These are phyloP conservation scores for Lates calcarifer DNA, from an alignment of 2,113 vertebrate genomes.

Conservation along the genomic window DNA sequence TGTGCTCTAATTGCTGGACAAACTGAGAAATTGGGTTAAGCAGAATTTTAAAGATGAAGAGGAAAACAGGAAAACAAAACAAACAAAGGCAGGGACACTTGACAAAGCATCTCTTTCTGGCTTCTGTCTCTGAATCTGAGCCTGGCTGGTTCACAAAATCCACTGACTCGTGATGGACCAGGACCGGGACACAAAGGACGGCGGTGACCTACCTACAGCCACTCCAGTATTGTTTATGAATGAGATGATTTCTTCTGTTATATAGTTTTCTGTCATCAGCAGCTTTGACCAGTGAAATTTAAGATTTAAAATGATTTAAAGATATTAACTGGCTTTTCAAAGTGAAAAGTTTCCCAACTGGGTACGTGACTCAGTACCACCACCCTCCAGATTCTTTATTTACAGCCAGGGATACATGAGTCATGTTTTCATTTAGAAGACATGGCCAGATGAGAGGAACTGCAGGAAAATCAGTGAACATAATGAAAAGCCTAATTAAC, in stretches of 20 bases:
- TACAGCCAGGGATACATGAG: neutral
- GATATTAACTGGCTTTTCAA: no score
- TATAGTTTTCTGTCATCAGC: no score
- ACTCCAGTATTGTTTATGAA: no score
- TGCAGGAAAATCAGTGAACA: no score
- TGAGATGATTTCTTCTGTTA: neutral
- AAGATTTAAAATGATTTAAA: no score
- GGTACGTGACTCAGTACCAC: neutral
- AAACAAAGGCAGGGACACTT: slow-evolving; percentile 45
- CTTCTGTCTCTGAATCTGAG: neutral
- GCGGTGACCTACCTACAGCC: neutral
- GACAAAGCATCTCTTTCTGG: slow-evolving; percentile 43
- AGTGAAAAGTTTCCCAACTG: neutral
- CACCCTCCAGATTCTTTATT: neutral
- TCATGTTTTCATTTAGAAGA: neutral
- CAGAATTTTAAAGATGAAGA: neutral
- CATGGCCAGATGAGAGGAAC: no score
- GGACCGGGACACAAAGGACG: neutral
- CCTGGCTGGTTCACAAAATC: neutral
- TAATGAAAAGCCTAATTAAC: no score
- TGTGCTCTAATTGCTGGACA: slow-evolving; percentile 50
- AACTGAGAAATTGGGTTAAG: slow-evolving; percentile 38
- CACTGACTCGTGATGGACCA: neutral
- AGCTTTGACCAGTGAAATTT: neutral
- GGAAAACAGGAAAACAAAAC: slow-evolving; percentile 26